Evolutionary conservation across 64 coral and sea anemone genomes (phyloP), one percentile per base, ranked within the genome.

Genomic region (Anthopleura sola): DNA sequence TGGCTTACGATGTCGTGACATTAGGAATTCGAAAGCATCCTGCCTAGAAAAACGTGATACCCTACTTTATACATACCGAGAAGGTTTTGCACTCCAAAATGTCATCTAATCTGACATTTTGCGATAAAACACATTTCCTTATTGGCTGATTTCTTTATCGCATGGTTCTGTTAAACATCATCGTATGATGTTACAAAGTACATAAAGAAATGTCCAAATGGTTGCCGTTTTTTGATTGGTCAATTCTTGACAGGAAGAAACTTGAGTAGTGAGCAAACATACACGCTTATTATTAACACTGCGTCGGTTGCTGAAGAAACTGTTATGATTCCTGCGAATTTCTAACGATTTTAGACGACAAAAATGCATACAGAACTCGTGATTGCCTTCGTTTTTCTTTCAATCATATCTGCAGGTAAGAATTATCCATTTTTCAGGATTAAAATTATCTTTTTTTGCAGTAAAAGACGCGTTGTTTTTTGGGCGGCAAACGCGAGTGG

Each of bases 191-290:
- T 79, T 79, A 79, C 76, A 44, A 33, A 44, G 38, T 79, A 38
- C 36, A 79, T 46, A 79, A 10, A 46, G 19, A 79, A 79, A 1
- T 19, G 39, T 38, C 76, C 9, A 79, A 79, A 47, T 79, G 24
- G 37, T 79, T 1, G 1, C 37, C 39, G 44, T 44, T 23, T 48
- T 48, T 1, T 79, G 76, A 79, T 79, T 79, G 76, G 76, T 79
- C 44, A 18, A 48, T 26, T 79, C 37, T 9, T 79, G 75, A 79
- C 37, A 23, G 3, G 76, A 23, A 24, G 76, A 79, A 79, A 79
- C 76, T 79, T 38, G 76, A 79, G 37, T 4, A 12, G 0, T 79
- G 24, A 48, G 76, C 76, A 79, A 79, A 79, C 37, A 79, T 79
- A 13, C 50, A 53, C 46, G 46, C 46, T 53, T 15, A 53, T 53